phyloP scores from a whole-genome alignment of 2,888 invertebrate genomes.

The Pseudanteris insignis region DNA sequence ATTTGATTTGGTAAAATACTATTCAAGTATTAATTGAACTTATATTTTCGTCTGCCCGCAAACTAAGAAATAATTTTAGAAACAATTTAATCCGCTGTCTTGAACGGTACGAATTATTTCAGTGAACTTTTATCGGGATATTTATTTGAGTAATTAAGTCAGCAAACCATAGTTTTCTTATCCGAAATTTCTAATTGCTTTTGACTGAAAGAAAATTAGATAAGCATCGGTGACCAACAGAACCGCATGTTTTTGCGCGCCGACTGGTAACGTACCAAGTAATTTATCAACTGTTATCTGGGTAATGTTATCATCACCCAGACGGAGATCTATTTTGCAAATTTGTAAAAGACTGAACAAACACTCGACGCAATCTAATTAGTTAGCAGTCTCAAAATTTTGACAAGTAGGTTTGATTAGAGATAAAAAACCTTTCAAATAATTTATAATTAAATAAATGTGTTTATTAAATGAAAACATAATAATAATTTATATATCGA shows the following conservation, averaged over 20 bases:
- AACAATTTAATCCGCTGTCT: too few relatives aligned
- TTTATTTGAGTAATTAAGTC: background rate
- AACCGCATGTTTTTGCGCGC: constrained; percentile 9
- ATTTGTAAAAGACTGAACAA: constrained; percentile 14
- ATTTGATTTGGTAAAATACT: too few relatives aligned
- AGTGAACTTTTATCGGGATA: background rate
- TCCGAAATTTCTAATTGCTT: constrained; percentile 6
- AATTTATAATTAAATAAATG: too few relatives aligned
- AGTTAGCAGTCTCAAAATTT: too few relatives aligned
- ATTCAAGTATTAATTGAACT: too few relatives aligned
- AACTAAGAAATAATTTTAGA: too few relatives aligned
- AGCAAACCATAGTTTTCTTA: constrained; percentile 5
- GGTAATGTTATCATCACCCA: constrained; percentile 20
- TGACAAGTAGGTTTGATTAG: too few relatives aligned
- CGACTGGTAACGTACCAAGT: constrained; percentile 11
- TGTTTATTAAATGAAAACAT: too few relatives aligned
- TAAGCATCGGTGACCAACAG: constrained; percentile 19
- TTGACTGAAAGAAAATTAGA: constrained; percentile 14
- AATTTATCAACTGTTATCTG: constrained; percentile 27
- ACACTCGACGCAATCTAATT: constrained; percentile 17
- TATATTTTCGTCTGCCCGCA: too few relatives aligned
- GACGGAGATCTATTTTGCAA: constrained; percentile 14
- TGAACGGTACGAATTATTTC: too few relatives aligned
- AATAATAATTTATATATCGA: too few relatives aligned
- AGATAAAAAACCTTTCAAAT: too few relatives aligned